Evolutionary conservation across 2,888 invertebrate genomes (phyloP).

Genomic region (Biston betularia): DNA sequence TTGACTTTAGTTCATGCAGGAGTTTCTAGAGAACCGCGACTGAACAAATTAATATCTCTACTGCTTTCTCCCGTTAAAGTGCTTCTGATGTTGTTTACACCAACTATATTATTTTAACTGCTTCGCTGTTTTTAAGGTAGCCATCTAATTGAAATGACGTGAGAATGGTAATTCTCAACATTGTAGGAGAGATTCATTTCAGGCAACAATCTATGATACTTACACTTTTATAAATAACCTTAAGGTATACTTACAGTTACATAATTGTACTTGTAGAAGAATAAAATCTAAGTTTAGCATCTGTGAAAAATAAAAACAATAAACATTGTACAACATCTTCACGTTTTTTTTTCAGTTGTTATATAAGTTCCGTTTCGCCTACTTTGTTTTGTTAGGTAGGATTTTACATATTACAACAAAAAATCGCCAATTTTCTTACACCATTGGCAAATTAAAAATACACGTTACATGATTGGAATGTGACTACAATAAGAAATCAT

Average conservation of each 20-base stretch:
- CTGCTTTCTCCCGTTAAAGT: constrained; percentile 9
- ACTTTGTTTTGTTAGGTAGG: not conserved
- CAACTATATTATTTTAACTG: constrained; percentile 1
- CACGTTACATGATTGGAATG: constrained; percentile 7
- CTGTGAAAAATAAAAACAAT: not conserved
- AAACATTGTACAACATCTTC: not conserved
- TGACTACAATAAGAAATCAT: constrained; percentile 62
- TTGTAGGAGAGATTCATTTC: not conserved
- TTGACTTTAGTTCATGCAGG: too few relatives aligned
- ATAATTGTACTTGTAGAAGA: not conserved
- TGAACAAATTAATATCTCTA: not conserved
- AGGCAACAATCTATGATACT: not conserved
- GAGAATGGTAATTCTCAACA: not conserved
- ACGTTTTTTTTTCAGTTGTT: not conserved
- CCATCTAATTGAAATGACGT: not conserved
- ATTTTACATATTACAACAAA: too few relatives aligned
- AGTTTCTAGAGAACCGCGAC: not conserved
- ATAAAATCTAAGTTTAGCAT: not conserved
- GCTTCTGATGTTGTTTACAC: constrained; percentile 10
- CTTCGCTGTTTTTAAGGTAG: not conserved
- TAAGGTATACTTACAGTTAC: too few relatives aligned
- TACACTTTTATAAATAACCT: not conserved
- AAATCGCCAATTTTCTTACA: too few relatives aligned
- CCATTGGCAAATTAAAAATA: too few relatives aligned
- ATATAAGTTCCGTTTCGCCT: not conserved